Conservation (phyloP, 2,113 vertebrate genomes). For the Gorsachius goisagi region DNA sequence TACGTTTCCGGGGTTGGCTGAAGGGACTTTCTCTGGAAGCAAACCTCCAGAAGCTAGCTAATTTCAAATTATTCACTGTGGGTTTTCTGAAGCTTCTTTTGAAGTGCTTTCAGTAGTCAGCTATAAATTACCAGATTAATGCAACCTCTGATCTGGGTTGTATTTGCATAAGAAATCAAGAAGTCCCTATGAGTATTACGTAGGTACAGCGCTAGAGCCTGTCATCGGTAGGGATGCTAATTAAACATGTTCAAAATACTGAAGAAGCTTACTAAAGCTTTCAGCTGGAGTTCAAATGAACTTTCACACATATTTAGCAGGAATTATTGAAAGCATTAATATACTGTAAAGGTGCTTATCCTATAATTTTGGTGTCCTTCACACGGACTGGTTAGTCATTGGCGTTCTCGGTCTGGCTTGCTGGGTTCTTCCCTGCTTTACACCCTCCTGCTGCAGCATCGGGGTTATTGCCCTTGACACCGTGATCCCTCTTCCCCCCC, state of each 20-base stretch:
- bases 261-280: not conserved
- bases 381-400: accelerated
- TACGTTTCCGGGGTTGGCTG: not conserved
- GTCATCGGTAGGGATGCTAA: not conserved
- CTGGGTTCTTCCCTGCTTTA: not conserved
- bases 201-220: not conserved
- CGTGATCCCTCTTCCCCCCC: accelerated
- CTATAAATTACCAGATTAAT: not conserved
- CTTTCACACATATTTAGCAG: not conserved
- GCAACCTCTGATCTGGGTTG: not conserved
- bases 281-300: not conserved
- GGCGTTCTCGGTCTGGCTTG: not conserved
- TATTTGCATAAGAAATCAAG: not conserved
- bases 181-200: not conserved
- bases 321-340: not conserved
- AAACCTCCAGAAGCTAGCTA: not conserved
- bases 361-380: not conserved
- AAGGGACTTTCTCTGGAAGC: not conserved
- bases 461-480: not conserved
- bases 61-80: not conserved
- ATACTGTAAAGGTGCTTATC: not conserved
- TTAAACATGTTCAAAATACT: not conserved
- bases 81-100: not conserved
- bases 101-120: not conserved
- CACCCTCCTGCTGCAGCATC: not conserved